Evolutionary conservation across 2,797 vertebrate genomes (phyloP).

Genomic region (Dryobates pubescens): DNA sequence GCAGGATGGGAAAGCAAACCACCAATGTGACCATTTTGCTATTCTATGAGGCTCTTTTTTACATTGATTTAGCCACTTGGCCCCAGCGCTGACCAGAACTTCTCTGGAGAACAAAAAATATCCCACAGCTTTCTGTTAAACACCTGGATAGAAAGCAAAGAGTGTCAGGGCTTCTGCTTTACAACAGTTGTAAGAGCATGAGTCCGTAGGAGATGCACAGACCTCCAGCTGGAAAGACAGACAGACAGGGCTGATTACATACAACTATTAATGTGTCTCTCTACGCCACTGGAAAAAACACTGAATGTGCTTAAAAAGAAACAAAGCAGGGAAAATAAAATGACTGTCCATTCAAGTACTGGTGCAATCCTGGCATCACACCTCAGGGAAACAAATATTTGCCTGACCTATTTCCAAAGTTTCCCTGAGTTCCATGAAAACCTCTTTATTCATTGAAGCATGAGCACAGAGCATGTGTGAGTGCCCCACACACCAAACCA

Average conservation of each 20-base stretch:
- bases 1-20: background rate
- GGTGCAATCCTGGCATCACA: constrained; percentile 4
- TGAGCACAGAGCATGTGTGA: background rate
- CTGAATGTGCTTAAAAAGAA: background rate
- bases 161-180: background rate
- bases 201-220: background rate
- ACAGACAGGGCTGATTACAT: background rate
- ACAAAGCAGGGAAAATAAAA: constrained; percentile 3
- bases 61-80: background rate
- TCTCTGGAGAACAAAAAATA: background rate
- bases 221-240: background rate
- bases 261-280: background rate
- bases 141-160: background rate
- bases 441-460: background rate
- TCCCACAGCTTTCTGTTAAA: background rate
- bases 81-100: background rate
- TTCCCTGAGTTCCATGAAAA: constrained; percentile 9
- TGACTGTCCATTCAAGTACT: background rate
- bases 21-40: background rate
- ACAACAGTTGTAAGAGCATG: background rate
- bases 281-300: background rate
- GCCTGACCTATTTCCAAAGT: constrained; percentile 18
- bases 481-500: rapidly evolving
- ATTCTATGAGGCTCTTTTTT: background rate
- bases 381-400: constrained; percentile 39